Conservation (phyloP, 23 tunicate genomes). For the Halocynthia roretzi region DNA sequence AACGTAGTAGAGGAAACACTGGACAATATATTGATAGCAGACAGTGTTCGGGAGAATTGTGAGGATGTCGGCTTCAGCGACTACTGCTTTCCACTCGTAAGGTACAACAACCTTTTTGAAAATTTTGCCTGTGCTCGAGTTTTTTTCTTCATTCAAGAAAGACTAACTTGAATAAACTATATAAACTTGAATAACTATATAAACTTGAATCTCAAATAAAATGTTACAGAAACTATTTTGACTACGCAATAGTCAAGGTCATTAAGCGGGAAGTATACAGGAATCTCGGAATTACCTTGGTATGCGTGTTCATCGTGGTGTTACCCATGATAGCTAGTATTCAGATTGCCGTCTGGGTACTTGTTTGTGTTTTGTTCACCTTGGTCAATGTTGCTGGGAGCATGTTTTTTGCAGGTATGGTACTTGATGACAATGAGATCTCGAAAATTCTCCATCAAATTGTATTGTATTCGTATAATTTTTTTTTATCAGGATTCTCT, state of each 20-base stretch:
- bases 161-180: no score
- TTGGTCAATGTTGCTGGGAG: slow-evolving; percentile 4
- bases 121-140: no score
- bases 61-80: slow-evolving; percentile 1
- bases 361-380: neutral
- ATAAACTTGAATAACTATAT: no score
- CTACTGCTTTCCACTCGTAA: neutral
- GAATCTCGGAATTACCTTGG: slow-evolving; percentile 3
- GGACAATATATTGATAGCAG: neutral
- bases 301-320: neutral
- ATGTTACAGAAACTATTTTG: no score
- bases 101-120: neutral
- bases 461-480: no score
- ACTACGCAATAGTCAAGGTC: neutral
- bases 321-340: neutral
- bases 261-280: neutral
- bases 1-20: neutral
- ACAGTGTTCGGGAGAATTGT: neutral
- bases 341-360: neutral
- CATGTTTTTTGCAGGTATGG: neutral
- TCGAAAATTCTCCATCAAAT: neutral
- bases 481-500: neutral
- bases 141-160: no score
- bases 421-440: no score
- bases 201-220: no score